These are phyloP conservation scores for Euclidia mi DNA, from an alignment of 2,888 invertebrate species.

Conservation along the genomic window DNA sequence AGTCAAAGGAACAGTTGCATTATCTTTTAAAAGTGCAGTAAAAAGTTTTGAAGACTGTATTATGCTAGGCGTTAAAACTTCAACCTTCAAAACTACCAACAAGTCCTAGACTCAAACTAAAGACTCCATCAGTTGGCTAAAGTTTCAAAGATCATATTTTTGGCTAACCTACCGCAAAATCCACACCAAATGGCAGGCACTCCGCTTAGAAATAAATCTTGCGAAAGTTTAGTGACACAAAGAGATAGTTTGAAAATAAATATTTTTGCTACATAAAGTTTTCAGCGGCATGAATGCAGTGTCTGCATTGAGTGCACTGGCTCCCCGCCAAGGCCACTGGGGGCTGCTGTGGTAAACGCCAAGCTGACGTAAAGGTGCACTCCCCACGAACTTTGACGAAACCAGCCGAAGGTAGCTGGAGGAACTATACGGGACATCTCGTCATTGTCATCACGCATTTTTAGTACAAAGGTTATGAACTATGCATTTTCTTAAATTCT, in stretches of 20 bases:
- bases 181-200: constrained; percentile 1
- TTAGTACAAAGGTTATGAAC: no score
- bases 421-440: no score
- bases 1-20: no score
- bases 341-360: constrained; percentile 21
- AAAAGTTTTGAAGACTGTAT: no score
- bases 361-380: constrained; percentile 16
- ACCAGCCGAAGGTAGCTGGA: background rate
- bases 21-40: no score
- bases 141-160: background rate
- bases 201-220: background rate
- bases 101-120: no score
- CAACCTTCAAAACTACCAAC: no score
- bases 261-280: constrained; percentile 2
- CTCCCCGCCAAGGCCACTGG: constrained; percentile 11
- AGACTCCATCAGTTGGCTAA: background rate
- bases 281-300: constrained; percentile 11
- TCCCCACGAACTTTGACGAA: constrained; percentile 6
- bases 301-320: constrained; percentile 10
- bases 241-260: background rate
- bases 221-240: constrained; percentile 1
- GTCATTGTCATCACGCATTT: no score
- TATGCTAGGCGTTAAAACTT: no score
- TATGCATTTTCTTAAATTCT: no score
- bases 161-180: background rate